Conservation (phyloP, 2,797 vertebrate genomes). For the Liasis olivaceus region DNA sequence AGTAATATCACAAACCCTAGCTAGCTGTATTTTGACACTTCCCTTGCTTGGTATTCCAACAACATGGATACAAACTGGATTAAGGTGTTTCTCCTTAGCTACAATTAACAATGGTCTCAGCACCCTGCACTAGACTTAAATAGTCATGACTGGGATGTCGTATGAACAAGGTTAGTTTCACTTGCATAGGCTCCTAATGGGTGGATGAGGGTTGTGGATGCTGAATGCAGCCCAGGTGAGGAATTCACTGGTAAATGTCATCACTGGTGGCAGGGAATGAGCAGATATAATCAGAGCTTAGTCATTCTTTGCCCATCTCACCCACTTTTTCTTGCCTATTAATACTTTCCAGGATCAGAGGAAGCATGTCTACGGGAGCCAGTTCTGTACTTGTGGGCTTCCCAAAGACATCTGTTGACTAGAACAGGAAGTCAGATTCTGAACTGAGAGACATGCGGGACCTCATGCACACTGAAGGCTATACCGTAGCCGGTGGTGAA, state of each 20-base stretch:
- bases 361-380: neutral
- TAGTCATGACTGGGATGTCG: neutral
- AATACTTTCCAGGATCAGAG: neutral
- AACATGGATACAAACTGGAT: neutral
- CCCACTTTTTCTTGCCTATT: neutral
- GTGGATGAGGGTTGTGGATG: neutral
- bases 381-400: neutral
- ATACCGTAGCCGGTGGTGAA: neutral
- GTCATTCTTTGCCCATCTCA: too few species aligned
- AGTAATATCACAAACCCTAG: too few species aligned
- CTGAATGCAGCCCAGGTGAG: neutral
- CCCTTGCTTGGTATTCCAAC: too few species aligned
- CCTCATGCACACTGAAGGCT: neutral
- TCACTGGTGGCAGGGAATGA: neutral
- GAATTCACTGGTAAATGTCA: neutral
- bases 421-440: neutral
- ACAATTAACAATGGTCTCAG: neutral
- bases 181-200: neutral
- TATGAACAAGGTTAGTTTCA: neutral
- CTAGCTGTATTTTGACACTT: too few species aligned
- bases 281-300: neutral
- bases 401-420: neutral
- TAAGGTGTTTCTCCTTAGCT: neutral
- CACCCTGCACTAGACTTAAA: neutral
- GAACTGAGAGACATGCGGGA: neutral